These are phyloP conservation scores for Chrysomela aeneicollis DNA, from an alignment of 2,888 invertebrate species.

Conservation along the genomic window DNA sequence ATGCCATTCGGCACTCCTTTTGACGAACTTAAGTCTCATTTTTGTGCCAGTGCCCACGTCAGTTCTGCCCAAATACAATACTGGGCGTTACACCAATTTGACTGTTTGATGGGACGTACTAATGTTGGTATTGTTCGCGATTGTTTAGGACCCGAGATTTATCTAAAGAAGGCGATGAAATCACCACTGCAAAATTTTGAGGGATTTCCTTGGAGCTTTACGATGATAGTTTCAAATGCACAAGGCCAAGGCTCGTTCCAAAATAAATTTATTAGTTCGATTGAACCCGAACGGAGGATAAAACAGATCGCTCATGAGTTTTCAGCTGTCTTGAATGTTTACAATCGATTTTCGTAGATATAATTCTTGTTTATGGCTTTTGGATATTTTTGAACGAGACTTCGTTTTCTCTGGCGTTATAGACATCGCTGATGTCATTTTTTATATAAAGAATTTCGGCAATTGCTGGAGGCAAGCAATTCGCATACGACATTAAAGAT, in stretches of 20 bases:
- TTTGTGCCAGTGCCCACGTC: constrained; percentile 34
- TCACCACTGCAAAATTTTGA: too few relatives aligned
- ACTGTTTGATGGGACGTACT: constrained; percentile 27
- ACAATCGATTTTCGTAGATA: constrained; percentile 15
- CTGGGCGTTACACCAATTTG: constrained; percentile 36
- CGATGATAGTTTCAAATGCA: too few relatives aligned
- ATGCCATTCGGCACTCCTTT: constrained; percentile 34
- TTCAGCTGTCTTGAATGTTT: constrained; percentile 14
- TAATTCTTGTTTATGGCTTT: constrained; percentile 13
- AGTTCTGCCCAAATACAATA: constrained; percentile 35
- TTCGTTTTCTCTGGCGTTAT: constrained; percentile 9
- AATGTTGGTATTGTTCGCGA: constrained; percentile 5
- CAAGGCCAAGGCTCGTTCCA: not conserved
- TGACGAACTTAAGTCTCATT: constrained; percentile 32
- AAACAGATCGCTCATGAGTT: constrained; percentile 15
- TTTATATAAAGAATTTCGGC: constrained; percentile 1
- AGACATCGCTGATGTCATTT: constrained; percentile 5
- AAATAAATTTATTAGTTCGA: constrained; percentile 13
- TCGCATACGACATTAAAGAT: not conserved
- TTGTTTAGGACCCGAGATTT: not conserved
- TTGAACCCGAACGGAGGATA: not conserved
- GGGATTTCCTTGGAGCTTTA: too few relatives aligned
- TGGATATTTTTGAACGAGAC: constrained; percentile 16
- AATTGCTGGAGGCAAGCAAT: not conserved
- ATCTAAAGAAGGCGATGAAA: not conserved